Percentiles rank a stretch among this genome's conserved stretches.
Evolutionary conservation across 2,797 vertebrate genomes (phyloP).

Genomic region (Myotis findleyi): DNA sequence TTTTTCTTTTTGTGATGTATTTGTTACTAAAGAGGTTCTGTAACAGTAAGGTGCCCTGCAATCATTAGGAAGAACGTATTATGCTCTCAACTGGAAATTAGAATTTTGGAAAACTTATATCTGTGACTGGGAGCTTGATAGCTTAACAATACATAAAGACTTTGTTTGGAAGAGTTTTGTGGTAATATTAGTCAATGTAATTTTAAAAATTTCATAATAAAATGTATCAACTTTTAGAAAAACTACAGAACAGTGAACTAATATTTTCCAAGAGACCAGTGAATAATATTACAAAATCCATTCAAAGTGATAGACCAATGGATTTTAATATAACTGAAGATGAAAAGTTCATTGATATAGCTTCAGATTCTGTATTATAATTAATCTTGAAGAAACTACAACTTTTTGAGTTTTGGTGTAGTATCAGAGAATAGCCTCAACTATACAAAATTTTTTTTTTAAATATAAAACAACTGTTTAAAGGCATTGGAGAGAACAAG

Average conservation of each 20-base stretch:
- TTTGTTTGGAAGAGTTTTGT: constrained; percentile 26
- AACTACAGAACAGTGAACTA: neutral
- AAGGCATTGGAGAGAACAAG: neutral
- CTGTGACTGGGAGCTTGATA: neutral
- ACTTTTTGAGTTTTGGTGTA: neutral
- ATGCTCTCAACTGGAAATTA: neutral
- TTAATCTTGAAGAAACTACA: neutral
- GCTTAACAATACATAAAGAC: neutral
- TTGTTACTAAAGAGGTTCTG: constrained; percentile 25
- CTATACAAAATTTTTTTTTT: neutral
- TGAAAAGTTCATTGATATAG: neutral
- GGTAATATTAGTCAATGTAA: neutral
- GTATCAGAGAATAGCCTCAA: neutral
- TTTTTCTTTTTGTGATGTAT: neutral
- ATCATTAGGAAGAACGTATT: neutral
- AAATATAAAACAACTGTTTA: constrained; percentile 5
- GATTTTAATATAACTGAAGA: neutral
- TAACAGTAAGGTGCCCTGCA: neutral
- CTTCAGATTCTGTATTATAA: neutral
- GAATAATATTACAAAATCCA: neutral
- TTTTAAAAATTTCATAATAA: neutral
- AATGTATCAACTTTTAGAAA: constrained; percentile 25
- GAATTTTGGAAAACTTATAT: constrained; percentile 19
- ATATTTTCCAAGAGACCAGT: neutral
- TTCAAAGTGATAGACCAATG: neutral